Base-by-base conservation (phyloP, 2,113 vertebrate species). In the Thamnaconus septentrionalis region DNA sequence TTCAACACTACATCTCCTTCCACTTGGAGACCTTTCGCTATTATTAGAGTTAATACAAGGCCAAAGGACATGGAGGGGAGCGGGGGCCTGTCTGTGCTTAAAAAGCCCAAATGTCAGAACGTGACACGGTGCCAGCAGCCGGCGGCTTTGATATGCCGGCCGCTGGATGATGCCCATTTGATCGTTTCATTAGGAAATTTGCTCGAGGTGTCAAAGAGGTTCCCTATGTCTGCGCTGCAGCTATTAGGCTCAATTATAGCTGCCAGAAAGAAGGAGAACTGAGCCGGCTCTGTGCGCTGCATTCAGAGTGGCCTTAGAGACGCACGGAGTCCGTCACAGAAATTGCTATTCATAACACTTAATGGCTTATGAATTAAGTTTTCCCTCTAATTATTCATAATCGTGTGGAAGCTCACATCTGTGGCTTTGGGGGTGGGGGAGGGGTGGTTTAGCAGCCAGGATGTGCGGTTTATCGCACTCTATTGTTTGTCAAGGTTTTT, bases 171-270 rank as follows among this genome's bases (percentile, higher is more conserved):
- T 91, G 91, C 90, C 80, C 84, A 84, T 93, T 93, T 91, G 93
- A 93, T 93, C 87, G 82, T 93, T 94, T 93, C 90, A 89, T 94
- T 93, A 86, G 86, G 90, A 89, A 86, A 89, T 84, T 86, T 90
- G 70, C 54, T 83, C 76, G 85, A 90, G 90, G 91, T 94, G 92
- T 96, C 93, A 93, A 93, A 92, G 91, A 93, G 86, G 93, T 94
- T 92, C 90, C 89, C 92, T 92, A 83, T 92, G 91, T 93, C 91
- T 89, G 92, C 88, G 93, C 86, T 89, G 90, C 80, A 71, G 91
- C 91, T 93, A 95, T 96, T 95, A 94, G 92, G 90, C 92, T 92
- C 92, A 95, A 93, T 96, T 95, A 94, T 85, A 83, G 88, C 92
- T 93, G 93, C 91, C 92, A 94, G 90, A 89, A 90, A 88, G 92